A percentile compares a stretch with the other conserved stretches of the same genome.
Conservation (phyloP, 2,888 invertebrate species). For the Pristionchus mayeri region DNA sequence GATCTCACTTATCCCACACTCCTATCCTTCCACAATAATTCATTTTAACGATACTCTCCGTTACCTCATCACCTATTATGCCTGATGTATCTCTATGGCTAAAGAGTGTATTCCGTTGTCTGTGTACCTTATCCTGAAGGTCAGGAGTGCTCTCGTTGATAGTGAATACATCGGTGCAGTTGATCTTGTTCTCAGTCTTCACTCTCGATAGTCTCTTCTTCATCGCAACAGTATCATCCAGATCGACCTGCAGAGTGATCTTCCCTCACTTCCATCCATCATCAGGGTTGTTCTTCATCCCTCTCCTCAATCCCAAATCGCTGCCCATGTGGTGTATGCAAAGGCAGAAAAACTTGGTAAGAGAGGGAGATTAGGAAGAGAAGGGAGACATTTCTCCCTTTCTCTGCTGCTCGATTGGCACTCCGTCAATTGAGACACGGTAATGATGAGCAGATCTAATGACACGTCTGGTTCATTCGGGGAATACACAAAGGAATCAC, state of each 20-base stretch:
- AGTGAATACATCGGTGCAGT: slow-evolving; percentile 66
- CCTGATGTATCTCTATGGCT: too few species aligned
- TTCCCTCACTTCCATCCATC: not conserved
- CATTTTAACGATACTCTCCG: not conserved
- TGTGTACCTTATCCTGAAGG: slow-evolving; percentile 65
- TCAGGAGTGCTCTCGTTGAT: slow-evolving; percentile 65
- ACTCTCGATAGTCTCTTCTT: slow-evolving; percentile 70
- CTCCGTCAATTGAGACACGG: slow-evolving; percentile 12
- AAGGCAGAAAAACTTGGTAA: slow-evolving; percentile 35
- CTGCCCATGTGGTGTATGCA: slow-evolving; percentile 3
- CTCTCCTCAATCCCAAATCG: slow-evolving; percentile 5
- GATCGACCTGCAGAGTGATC: slow-evolving; percentile 63
- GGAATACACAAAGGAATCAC: not conserved
- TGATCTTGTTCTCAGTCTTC: slow-evolving; percentile 66
- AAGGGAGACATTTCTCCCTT: not conserved
- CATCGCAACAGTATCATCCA: slow-evolving; percentile 70
- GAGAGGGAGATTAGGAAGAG: slow-evolving; percentile 19
- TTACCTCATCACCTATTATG: too few species aligned
- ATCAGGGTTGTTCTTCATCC: not conserved
- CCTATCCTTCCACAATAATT: not conserved
- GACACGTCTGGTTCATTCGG: not conserved
- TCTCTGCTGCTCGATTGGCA: slow-evolving; percentile 15
- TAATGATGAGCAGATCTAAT: not conserved
- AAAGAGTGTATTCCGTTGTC: too few species aligned
- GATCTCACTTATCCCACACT: not conserved